phyloP scores from a whole-genome alignment of 2,797 vertebrate species.

The Chaetophractus vellerosus region DNA sequence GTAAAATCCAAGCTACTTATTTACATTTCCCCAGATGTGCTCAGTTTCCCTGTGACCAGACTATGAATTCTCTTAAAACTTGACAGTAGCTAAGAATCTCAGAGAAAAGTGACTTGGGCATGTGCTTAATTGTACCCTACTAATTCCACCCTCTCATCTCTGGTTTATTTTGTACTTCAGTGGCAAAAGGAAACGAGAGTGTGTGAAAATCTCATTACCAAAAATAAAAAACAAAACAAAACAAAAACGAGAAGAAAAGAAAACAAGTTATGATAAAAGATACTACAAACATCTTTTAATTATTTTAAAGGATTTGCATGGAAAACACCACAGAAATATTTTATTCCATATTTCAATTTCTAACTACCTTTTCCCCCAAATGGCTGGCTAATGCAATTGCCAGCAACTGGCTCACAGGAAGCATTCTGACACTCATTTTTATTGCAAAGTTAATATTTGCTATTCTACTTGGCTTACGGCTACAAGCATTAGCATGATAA shows the following conservation, averaged over 20 bases:
- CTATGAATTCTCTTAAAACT: neutral
- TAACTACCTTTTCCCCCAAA: neutral
- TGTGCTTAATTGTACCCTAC: neutral
- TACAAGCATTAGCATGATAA: neutral
- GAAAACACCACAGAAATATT: neutral
- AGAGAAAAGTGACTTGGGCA: neutral
- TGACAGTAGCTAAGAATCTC: neutral
- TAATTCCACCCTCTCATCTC: neutral
- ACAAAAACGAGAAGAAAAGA: neutral
- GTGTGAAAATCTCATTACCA: neutral
- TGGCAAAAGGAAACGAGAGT: neutral
- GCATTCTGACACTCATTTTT: neutral
- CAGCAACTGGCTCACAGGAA: neutral
- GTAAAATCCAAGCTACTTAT: neutral
- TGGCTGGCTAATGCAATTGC: neutral
- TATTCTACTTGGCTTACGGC: neutral
- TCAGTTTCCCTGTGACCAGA: neutral
- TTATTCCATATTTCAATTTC: conserved; percentile 22
- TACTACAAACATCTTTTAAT: neutral
- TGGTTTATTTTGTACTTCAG: conserved; percentile 36
- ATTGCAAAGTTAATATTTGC: neutral
- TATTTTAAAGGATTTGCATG: neutral
- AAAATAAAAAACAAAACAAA: neutral
- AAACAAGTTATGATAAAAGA: neutral
- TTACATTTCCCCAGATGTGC: neutral